Percentiles rank a stretch among this genome's conserved stretches.
These are phyloP conservation scores for Eristalinus sepulchralis DNA, from an alignment of 2,888 invertebrate species.

Conservation along the genomic window DNA sequence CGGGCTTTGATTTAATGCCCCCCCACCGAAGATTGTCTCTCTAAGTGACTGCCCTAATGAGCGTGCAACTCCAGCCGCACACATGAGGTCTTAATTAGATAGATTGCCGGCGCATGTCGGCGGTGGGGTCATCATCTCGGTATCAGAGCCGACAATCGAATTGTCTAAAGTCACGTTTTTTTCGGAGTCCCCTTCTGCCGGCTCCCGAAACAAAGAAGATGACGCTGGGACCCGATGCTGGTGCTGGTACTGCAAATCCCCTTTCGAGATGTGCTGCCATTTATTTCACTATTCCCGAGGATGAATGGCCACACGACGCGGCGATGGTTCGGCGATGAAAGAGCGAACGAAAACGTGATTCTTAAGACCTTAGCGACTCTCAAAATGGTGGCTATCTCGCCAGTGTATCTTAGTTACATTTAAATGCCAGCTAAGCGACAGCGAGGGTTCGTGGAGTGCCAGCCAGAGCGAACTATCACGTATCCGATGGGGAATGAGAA, in stretches of 20 bases:
- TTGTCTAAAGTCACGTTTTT: slow-evolving; percentile 64
- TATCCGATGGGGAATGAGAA: slow-evolving; percentile 30
- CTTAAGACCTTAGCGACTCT: slow-evolving; percentile 64
- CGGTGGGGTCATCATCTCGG: slow-evolving; percentile 29
- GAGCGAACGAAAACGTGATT: slow-evolving; percentile 58
- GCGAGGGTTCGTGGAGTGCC: slow-evolving; percentile 28
- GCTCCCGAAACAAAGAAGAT: too few species aligned
- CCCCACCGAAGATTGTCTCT: background rate
- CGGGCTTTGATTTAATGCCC: background rate
- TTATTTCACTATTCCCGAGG: slow-evolving; percentile 59
- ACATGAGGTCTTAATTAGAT: slow-evolving; percentile 2
- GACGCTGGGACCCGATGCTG: background rate
- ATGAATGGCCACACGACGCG: slow-evolving; percentile 37
- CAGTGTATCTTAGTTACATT: slow-evolving; percentile 68
- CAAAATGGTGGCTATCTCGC: slow-evolving; percentile 57
- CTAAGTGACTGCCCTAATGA: background rate
- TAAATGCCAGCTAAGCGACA: slow-evolving; percentile 62
- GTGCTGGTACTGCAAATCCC: slow-evolving; percentile 22
- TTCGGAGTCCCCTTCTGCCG: slow-evolving; percentile 17
- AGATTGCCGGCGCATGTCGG: background rate
- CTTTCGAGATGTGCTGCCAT: slow-evolving; percentile 41
- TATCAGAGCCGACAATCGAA: slow-evolving; percentile 50
- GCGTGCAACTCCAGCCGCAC: background rate
- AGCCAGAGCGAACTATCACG: slow-evolving; percentile 65
- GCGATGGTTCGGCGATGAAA: background rate